phyloP scores from a whole-genome alignment of 2,797 vertebrate species.

The Peromyscus nudipes region DNA sequence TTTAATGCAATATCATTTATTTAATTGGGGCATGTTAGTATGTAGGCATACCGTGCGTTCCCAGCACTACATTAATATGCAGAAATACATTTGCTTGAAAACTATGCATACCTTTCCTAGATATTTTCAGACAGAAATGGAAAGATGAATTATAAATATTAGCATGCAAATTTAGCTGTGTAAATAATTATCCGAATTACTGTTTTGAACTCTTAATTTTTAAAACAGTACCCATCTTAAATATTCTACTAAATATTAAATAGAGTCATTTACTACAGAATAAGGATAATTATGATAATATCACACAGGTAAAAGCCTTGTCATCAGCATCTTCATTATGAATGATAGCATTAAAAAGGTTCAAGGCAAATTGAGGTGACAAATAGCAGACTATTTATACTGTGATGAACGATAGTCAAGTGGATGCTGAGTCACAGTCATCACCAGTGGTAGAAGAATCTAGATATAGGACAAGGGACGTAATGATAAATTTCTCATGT shows the following conservation, averaged over 20 bases:
- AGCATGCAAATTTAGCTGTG: not conserved
- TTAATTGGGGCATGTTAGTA: not conserved
- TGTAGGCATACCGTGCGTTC: not conserved
- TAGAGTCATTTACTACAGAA: not conserved
- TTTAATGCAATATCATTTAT: not conserved
- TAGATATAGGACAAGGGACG: conserved; percentile 2
- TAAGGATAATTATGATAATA: not conserved
- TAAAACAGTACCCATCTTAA: not conserved
- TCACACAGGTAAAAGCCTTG: not conserved
- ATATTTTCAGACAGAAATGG: not conserved
- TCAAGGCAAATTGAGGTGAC: conserved; percentile 15
- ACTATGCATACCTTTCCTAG: not conserved
- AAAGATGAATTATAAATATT: not conserved
- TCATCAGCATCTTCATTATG: not conserved
- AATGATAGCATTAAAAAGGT: not conserved
- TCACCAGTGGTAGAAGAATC: not conserved
- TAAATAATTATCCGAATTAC: not conserved
- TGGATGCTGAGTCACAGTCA: conserved; percentile 1
- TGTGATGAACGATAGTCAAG: conserved; percentile 1
- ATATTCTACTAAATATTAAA: not conserved
- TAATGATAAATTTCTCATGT: conserved; percentile 8
- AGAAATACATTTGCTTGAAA: not conserved
- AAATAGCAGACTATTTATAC: conserved; percentile 22
- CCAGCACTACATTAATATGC: not conserved
- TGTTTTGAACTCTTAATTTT: not conserved